Evolutionary conservation across 2,113 vertebrate genomes (phyloP).

Genomic region (Danionella cerebrum): DNA sequence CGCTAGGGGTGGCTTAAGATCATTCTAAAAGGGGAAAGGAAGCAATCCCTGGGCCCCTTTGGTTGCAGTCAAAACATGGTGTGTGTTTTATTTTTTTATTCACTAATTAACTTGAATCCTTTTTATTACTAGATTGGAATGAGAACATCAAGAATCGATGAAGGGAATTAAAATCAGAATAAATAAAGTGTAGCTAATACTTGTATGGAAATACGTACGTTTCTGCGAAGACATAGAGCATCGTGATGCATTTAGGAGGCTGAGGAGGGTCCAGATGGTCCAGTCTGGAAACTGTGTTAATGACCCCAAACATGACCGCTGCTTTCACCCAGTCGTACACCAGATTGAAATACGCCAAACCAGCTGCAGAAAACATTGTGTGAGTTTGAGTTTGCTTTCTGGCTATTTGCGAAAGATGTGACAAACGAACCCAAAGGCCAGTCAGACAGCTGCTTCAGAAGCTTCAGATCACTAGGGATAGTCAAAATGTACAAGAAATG

Average conservation of each 20-base stretch:
- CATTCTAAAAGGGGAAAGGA: too few species aligned
- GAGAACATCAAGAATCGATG: neutral
- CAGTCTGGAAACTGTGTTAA: constrained; percentile 83
- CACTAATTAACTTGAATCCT: too few species aligned
- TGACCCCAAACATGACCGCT: constrained; percentile 88
- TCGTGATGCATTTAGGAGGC: constrained; percentile 95
- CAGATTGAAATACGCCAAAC: constrained; percentile 90
- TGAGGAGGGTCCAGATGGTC: constrained; percentile 91
- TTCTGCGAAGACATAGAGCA: constrained; percentile 91
- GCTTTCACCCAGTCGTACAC: constrained; percentile 97
- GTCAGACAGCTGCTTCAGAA: constrained; percentile 77
- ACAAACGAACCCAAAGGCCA: constrained; percentile 81
- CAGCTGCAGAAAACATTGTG: constrained; percentile 63
- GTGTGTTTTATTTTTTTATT: too few species aligned
- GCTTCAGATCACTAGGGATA: constrained; percentile 85
- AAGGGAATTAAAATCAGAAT: neutral
- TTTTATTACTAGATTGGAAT: too few species aligned
- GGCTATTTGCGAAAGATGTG: neutral
- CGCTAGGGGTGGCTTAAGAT: too few species aligned
- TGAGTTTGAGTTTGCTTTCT: neutral
- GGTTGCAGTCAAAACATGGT: too few species aligned
- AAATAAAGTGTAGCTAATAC: neutral
- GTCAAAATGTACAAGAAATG: constrained; percentile 97
- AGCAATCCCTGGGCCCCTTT: too few species aligned
- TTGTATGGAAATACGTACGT: constrained; percentile 71